These are phyloP conservation scores for Reinhardtius hippoglossoides DNA, from an alignment of 2,113 vertebrate species.

Conservation along the genomic window DNA sequence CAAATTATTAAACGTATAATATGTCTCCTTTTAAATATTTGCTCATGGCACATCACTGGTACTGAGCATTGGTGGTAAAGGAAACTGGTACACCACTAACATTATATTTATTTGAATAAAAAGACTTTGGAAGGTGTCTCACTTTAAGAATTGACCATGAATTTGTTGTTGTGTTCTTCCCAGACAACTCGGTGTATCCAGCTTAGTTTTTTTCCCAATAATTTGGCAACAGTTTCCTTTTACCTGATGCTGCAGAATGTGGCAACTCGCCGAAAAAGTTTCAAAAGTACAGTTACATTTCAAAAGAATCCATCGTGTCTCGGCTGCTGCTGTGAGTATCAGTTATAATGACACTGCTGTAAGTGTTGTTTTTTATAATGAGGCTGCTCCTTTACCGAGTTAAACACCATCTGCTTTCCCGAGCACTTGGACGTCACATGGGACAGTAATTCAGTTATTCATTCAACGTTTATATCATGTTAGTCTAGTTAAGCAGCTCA, in stretches of 20 bases:
- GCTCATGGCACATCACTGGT: too few species aligned
- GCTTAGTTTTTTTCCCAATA: conserved; percentile 3
- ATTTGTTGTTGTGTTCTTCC: conserved; percentile 1
- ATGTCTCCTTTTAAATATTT: too few species aligned
- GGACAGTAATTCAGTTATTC: conserved; percentile 26
- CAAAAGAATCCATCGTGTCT: background rate
- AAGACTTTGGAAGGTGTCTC: background rate
- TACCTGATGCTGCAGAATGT: conserved; percentile 1
- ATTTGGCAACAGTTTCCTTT: background rate
- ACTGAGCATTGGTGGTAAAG: too few species aligned
- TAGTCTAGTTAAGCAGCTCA: conserved; percentile 12
- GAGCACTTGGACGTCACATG: conserved; percentile 12
- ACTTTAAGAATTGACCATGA: background rate
- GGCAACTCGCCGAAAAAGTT: background rate
- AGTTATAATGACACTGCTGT: background rate
- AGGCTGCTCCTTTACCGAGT: conserved; percentile 14
- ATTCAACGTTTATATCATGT: conserved; percentile 25
- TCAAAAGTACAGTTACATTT: background rate
- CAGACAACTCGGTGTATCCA: conserved; percentile 3
- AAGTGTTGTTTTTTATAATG: conserved; percentile 31
- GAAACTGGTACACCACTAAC: too few species aligned
- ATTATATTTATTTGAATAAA: too few species aligned
- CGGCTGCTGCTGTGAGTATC: background rate
- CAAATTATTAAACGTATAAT: too few species aligned
- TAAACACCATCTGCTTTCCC: conserved; percentile 34